Conservation (phyloP, 2,888 invertebrate species). For the Drosophila borealis region DNA sequence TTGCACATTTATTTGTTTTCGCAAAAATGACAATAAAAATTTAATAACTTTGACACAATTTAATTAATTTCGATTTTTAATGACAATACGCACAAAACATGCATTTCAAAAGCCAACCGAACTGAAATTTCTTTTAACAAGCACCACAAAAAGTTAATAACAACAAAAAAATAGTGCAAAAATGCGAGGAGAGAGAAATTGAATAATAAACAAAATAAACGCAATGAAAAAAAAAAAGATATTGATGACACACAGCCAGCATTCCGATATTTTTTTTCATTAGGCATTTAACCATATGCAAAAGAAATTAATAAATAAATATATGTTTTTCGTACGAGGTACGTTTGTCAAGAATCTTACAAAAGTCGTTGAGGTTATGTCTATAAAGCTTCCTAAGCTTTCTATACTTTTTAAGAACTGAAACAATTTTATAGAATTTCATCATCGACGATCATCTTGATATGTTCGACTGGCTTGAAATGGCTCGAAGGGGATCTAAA, state of each 20-base stretch:
- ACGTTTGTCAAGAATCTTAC: too few relatives aligned
- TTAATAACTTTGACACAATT: conserved; percentile 65
- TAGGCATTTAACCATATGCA: conserved; percentile 2
- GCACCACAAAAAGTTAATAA: neutral
- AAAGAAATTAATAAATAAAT: conserved; percentile 6
- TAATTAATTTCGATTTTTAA: conserved; percentile 66
- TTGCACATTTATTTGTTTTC: conserved; percentile 56
- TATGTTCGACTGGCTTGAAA: too few relatives aligned
- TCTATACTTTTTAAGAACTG: too few relatives aligned
- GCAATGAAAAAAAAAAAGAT: neutral
- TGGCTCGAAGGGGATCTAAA: neutral
- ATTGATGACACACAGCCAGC: conserved; percentile 1
- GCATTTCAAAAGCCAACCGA: conserved; percentile 11
- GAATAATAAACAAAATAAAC: conserved; percentile 2
- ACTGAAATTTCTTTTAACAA: conserved; percentile 18
- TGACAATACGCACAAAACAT: conserved; percentile 19
- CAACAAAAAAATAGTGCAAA: neutral
- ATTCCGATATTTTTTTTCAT: neutral
- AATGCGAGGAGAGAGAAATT: neutral
- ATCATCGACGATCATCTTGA: too few relatives aligned
- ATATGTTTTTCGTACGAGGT: neutral
- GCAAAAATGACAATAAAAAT: conserved; percentile 54
- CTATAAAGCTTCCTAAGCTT: too few relatives aligned
- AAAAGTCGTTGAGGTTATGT: too few relatives aligned
- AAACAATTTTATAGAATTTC: too few relatives aligned